These are phyloP conservation scores for Flexamia atlantica DNA, from an alignment of 2,888 invertebrate genomes.

Conservation along the genomic window DNA sequence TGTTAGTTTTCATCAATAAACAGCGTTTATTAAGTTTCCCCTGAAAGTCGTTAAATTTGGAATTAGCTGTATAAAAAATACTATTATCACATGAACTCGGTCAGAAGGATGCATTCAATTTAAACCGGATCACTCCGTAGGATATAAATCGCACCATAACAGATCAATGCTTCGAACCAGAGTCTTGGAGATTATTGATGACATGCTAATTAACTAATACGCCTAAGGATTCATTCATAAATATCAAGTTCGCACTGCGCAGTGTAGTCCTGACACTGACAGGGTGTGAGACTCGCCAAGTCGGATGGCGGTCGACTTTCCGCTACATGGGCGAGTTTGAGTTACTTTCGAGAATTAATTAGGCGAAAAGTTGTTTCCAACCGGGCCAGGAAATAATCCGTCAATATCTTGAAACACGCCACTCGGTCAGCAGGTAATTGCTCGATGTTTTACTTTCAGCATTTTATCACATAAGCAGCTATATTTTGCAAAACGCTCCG, in stretches of 20 bases:
- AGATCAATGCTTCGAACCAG: no score
- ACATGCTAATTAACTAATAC: no score
- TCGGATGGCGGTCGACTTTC: not conserved
- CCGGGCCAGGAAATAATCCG: not conserved
- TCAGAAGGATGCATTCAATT: no score
- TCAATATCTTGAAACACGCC: not conserved
- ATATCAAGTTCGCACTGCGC: not conserved
- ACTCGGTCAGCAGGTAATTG: not conserved
- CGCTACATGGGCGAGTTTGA: not conserved
- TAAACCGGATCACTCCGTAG: no score
- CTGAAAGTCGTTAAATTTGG: no score
- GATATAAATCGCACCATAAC: no score
- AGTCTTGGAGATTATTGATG: no score
- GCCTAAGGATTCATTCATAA: no score
- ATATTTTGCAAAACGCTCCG: not conserved
- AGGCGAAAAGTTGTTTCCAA: not conserved
- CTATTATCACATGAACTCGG: no score
- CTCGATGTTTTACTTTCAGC: not conserved
- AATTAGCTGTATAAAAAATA: no score
- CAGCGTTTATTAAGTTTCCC: no score
- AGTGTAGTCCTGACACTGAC: not conserved
- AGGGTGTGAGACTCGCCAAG: not conserved
- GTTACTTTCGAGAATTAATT: slow-evolving; percentile 15
- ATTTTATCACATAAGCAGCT: not conserved
- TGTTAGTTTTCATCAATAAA: no score